Evolutionary conservation across 2,113 vertebrate species (phyloP).

Genomic region (Macrotus californicus): DNA sequence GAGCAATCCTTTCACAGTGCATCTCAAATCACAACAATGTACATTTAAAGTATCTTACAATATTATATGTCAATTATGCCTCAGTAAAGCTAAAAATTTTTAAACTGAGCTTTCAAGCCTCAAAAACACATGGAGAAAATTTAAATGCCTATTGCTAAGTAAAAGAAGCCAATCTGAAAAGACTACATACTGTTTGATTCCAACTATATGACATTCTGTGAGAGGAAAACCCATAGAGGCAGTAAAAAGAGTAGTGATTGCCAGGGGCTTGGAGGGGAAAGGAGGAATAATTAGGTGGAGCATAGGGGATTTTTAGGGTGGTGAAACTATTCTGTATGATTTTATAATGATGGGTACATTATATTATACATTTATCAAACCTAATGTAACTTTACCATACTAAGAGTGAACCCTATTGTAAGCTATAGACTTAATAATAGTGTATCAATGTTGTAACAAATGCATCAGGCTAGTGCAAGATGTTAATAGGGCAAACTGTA

Average conservation of each 20-base stretch:
- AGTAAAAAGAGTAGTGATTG: constrained; percentile 3
- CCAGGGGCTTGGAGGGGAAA: neutral
- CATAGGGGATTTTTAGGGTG: neutral
- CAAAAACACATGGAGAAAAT: constrained; percentile 3
- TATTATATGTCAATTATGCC: neutral
- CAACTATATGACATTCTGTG: constrained; percentile 13
- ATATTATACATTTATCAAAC: neutral
- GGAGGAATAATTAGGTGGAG: neutral
- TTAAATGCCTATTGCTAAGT: constrained; percentile 9
- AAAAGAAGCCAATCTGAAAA: constrained; percentile 25
- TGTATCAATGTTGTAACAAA: constrained; percentile 3
- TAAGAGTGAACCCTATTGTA: neutral
- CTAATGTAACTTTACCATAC: neutral
- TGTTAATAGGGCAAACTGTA: neutral
- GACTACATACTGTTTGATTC: neutral
- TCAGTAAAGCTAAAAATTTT: neutral
- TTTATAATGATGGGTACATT: neutral
- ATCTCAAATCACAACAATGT: neutral
- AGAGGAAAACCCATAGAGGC: constrained; percentile 32
- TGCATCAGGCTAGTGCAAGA: neutral
- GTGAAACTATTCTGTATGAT: constrained; percentile 13
- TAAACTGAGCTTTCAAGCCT: neutral
- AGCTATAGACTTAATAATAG: neutral
- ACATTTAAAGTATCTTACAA: neutral
- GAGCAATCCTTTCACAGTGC: neutral